Conservation (phyloP, 2,797 vertebrate genomes). For the Lycodopsis pacificus region DNA sequence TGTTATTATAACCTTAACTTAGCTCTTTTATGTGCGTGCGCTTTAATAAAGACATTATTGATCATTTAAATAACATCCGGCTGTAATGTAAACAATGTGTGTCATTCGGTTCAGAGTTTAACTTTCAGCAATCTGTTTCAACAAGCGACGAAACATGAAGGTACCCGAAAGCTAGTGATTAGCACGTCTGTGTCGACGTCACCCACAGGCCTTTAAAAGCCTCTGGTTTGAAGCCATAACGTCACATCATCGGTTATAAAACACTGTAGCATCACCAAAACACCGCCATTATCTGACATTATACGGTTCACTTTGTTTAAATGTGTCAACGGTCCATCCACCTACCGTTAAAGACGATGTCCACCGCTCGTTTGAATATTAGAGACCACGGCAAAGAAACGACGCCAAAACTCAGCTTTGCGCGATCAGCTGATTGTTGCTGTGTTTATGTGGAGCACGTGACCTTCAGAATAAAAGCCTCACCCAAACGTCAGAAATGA, state of each 20-base stretch:
- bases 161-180: background rate
- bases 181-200: background rate
- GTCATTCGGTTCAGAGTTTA: background rate
- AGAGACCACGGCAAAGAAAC: fast-evolving
- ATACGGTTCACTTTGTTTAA: too few relatives aligned
- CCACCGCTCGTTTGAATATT: fast-evolving
- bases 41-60: background rate
- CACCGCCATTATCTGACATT: background rate
- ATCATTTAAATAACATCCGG: fast-evolving
- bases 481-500: background rate
- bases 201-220: background rate
- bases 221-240: background rate
- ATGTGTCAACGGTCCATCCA: fast-evolving
- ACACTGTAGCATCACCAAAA: background rate
- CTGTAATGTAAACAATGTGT: background rate
- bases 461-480: conserved; percentile 47
- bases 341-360: background rate
- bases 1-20: too few relatives aligned
- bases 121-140: background rate
- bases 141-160: background rate
- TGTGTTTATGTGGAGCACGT: fast-evolving
- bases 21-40: too few relatives aligned
- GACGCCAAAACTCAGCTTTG: background rate
- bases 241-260: fast-evolving
- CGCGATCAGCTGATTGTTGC: conserved; percentile 38